phyloP scores from a whole-genome alignment of 2,797 vertebrate genomes.

The Pygocentrus nattereri region DNA sequence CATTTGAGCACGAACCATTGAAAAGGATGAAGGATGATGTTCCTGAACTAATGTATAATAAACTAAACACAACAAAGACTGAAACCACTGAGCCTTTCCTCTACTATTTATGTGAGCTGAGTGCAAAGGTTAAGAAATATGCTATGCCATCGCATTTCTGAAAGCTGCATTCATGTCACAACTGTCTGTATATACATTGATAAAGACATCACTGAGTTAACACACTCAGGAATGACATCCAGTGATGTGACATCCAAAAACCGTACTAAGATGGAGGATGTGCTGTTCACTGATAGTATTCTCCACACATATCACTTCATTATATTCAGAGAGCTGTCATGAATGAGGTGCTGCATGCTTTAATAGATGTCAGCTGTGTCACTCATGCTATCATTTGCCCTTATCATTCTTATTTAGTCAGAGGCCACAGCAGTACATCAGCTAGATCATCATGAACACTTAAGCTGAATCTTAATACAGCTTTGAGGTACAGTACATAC shows the following conservation, averaged over 20 bases:
- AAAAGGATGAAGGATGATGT: not conserved
- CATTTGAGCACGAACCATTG: not conserved
- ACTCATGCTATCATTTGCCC: constrained; percentile 30
- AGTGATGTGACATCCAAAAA: not conserved
- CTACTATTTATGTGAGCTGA: not conserved
- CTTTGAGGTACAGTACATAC: constrained; percentile 15
- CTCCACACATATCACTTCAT: constrained; percentile 22
- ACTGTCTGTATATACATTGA: not conserved
- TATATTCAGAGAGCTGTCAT: constrained; percentile 8
- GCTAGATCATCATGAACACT: not conserved
- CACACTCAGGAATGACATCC: not conserved
- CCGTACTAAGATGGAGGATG: not conserved
- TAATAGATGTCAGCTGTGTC: constrained; percentile 31
- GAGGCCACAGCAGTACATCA: constrained; percentile 12
- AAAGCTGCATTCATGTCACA: not conserved
- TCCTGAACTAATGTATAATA: not conserved
- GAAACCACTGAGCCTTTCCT: not conserved
- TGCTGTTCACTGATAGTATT: not conserved
- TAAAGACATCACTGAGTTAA: not conserved
- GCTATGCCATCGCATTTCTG: not conserved
- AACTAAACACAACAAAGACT: not conserved
- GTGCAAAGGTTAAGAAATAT: not conserved
- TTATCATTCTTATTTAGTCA: constrained; percentile 24
- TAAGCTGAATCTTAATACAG: constrained; percentile 21
- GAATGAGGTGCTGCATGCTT: constrained; percentile 17